Base-by-base conservation (phyloP, 2,888 invertebrate genomes). In the Germaria angustata region DNA sequence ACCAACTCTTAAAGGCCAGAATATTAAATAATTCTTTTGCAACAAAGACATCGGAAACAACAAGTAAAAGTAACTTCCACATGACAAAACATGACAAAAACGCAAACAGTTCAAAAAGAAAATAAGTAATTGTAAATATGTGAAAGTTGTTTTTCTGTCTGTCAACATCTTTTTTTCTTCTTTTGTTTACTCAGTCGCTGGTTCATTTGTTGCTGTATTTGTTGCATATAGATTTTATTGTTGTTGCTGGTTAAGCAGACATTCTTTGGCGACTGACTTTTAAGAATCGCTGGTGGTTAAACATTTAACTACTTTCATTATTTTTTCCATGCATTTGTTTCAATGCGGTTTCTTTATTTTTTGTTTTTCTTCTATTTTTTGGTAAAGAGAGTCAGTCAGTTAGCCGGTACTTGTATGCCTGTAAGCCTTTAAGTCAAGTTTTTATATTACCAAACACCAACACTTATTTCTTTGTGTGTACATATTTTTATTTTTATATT, bases 301-400 rank as follows among this genome's bases (percentile, higher is more conserved):
- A 75, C 76, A 82, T 75, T 82, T 69, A 82, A 79, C 82, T 79
- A 79, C 82, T 82, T 82, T 82, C 82, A 82, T 82, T 82, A 82
- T 82, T 79, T 73, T 57, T 65, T 6, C n/a, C n/a, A n/a, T n/a
- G n/a, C n/a, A n/a, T n/a, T n/a, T n/a, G n/a, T n/a, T n/a, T n/a
- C n/a, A n/a, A n/a, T n/a, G n/a, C n/a, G n/a, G 34, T 46, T 53
- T 24, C 11, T 44, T 77, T 66, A 20, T 36, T 61, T 61, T 63
- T 51, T 9, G 28, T 72, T 41, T 39, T 34, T 24, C 11, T 49
- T 9, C 2, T 34, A 46, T 36, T 44, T 39, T 61, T 17, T 61
- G 24, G 61, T 69, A 39, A 41, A 49, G 17, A 32, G 46, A 63
- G 28, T 17, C 22, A 51, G 61, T 59, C n/a, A n/a, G 41, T 24